Base-by-base conservation (phyloP, 2,888 invertebrate species). In the Megaustenia siamemsis region DNA sequence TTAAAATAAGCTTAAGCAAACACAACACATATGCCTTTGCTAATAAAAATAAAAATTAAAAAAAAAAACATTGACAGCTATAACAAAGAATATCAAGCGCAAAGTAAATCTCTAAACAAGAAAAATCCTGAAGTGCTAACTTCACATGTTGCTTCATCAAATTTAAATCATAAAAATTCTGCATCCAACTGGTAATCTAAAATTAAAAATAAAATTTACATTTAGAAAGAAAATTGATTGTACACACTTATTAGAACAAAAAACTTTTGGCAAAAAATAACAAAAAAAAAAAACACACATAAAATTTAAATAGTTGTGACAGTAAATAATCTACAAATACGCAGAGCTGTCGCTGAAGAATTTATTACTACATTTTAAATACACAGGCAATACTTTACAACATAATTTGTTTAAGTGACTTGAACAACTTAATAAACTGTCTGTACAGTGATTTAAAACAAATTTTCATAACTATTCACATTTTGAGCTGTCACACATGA, bases 401-500 rank as follows among this genome's bases (percentile, higher is more conserved):
- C 21, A n/a, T 5, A 6, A 6, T 56, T n/a, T 56, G 5, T 24
- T 24, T 10, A 56, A 21, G n/a, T 56, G 38, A 40, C 21, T 69
- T 38, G 21, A 69, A 40, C 1, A 28, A 60, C 12, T 60, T 60
- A n/a, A 69, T 40, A 69, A 40, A 69, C 21, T 4, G 21, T 18
- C 40, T 24, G 28, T 21, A 69, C 18, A 38, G 18, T 40, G 40
- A 24, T 1, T 69, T 32, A 3, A 38, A 40, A 18, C 38, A 12
- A 15, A 24, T 68, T 10, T 69, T 18, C 38, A 40, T 18, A 10
- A 69, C 8, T 6, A 69, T 40, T 68, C 15, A 35, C 2, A 40
- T 40, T 69, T 69, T 69, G 69, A 69, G 69, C 40, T 69, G 21
- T 69, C 15, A 18, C 35, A 68, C 35, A 35, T 68, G 68, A 1